Base-by-base conservation (phyloP, 2,797 vertebrate genomes). In the Psittacula derbiana region DNA sequence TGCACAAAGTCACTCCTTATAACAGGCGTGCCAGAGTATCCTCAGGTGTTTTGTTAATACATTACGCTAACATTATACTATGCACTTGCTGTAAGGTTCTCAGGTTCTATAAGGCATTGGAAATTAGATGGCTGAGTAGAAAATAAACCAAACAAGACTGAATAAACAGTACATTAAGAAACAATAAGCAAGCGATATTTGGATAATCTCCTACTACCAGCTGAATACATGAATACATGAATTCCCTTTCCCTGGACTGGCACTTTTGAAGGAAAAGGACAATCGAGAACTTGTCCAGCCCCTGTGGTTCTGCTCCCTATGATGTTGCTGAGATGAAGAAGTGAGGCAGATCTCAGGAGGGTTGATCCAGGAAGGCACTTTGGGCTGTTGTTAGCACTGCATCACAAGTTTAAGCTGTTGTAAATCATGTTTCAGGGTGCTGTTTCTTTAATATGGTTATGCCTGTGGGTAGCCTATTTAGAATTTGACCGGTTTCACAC, bases 381-480 rank as follows among this genome's bases (percentile, higher is more conserved):
- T 8, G 31, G 58, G 16, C 18, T 43, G 65, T 30, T 18, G 13
- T 40, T 57, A 7, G 25, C 27, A 24, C 12, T 31, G 20, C 46
- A 19, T 66, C 53, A 19, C 18, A 49, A 61, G 17, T 61, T 61
- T 44, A 43, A 72, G 78, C 28, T 3, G 3, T 27, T 66, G 46
- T 25, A 28, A 44, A 25, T 65, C 30, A 31, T 33, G 27, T 50
- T 58, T 70, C 52, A 65, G 8, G 17, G 14, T 27, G 20, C 11
- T 8, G 28, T 38, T 62, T 62, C 38, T 64, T 58, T 31, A 55
- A 58, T 11, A 44, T 1, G 5, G 49, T 50, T 86, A 36, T 11
- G 33, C 43, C 38, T 50, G 11, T 1, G 2, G 5, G 18, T 52
- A 43, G 17, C 50, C 44, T 57, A 7, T 1, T 0, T 20, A 57